Evolutionary conservation across 2,888 invertebrate species (phyloP), one percentile per base, ranked within the genome.

Genomic region (Drosophila yooni): DNA sequence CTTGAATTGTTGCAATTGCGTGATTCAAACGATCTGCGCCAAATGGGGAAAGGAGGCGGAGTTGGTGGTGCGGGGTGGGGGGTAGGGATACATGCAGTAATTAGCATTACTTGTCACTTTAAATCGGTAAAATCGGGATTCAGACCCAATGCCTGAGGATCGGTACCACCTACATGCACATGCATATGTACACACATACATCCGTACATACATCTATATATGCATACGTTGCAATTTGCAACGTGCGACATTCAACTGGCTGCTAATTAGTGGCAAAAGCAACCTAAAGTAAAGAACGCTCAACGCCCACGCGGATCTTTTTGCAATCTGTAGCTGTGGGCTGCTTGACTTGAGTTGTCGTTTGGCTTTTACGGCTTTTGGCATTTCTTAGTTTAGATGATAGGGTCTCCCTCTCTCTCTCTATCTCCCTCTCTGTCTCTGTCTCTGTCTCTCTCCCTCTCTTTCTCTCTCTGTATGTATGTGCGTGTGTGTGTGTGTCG

Each of bases 41-140:
- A 40, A 36, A 27, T 4, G 52, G 21, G 21, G 33, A 33, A 21
- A 13, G 31, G n/a, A 5, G 51, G 51, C 6, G 13, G 27, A 7
- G 50, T 18, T 27, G 54, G 0, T 2, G 38, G 36, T 18, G 36
- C 36, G 1, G 10, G 10, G n/a, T 0, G 2, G 46, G 25, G 15
- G 3, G 8, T 8, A 0, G 11, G 46, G 40, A 38, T 27, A 54
- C 38, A 7, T 51, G 60, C 36, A 21, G 63, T 78, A 77, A 77
- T 77, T 77, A 77, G 77, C 74, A 70, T 60, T 70, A 66, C 74
- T 77, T 77, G 77, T 70, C 77, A 70, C 60, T 70, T 70, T 68
- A 29, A 56, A 66, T 61, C 61, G 73, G 69, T 69, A 64, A 64
- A 34, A 74, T 54, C 61, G 25, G 27, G 27, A 43, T 50, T 36